Percentiles rank a stretch among this genome's conserved stretches.
Evolutionary conservation across 1,140 invertebrate species (phyloP).

Genomic region (Charaxes varanes): DNA sequence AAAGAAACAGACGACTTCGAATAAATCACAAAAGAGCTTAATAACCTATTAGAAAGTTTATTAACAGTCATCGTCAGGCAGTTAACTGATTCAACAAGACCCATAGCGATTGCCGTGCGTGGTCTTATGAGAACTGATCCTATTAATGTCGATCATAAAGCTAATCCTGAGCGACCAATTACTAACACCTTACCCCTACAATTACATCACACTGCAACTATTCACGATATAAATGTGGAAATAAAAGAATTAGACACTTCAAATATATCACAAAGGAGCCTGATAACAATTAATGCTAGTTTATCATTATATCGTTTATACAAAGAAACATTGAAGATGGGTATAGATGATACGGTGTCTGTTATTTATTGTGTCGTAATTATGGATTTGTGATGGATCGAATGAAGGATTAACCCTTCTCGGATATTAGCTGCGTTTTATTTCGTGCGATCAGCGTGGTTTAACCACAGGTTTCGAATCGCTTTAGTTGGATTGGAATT

Average conservation of each 20-base stretch:
- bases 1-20: background rate
- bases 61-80: too few species aligned
- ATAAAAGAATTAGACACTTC: background rate
- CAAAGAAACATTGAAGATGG: slow-evolving; percentile 14
- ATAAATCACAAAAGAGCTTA: background rate
- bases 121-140: slow-evolving; percentile 15
- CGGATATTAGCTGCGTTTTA: slow-evolving; percentile 12
- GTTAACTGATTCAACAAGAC: too few species aligned
- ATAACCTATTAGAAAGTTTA: too few species aligned
- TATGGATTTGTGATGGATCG: slow-evolving; percentile 20
- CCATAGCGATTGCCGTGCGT: too few species aligned
- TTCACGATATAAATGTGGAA: background rate
- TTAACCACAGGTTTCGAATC: slow-evolving; percentile 1
- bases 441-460: slow-evolving; percentile 11
- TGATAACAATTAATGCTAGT: slow-evolving; percentile 11
- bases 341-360: slow-evolving; percentile 21
- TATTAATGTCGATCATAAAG: slow-evolving; percentile 24
- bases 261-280: slow-evolving; percentile 3
- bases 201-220: background rate
- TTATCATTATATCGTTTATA: slow-evolving; percentile 18
- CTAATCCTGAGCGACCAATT: slow-evolving; percentile 14
- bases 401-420: slow-evolving; percentile 16
- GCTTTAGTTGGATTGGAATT: background rate
- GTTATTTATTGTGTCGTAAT: slow-evolving; percentile 25
- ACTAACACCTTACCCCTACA: slow-evolving; percentile 3